Base-by-base conservation (phyloP, 1,140 invertebrate genomes). In the Cydia amplana region DNA sequence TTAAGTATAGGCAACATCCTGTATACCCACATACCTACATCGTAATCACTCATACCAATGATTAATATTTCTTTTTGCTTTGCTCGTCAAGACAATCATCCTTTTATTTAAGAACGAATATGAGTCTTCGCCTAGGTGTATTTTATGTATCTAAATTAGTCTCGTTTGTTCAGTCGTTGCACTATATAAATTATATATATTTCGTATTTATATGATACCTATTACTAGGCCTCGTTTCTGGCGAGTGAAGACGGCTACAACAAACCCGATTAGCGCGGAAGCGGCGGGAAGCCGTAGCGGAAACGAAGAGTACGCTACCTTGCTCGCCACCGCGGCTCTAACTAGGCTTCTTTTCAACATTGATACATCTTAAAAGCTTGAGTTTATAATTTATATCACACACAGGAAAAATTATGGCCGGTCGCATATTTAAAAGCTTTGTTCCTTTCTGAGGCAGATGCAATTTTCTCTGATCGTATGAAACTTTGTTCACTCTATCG, bases 231-330 rank as follows among this genome's bases (percentile, higher is more conserved):
- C 20, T 60, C 55, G 20, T 60, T 60, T 23, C 55, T 60, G 55
- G 55, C 16, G 7, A 10, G 55, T 70, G n/a, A 70, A 36, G 25
- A 70, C 16, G n/a, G 32, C 43, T 51, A 49, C 51, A 65, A 72
- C 49, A 78, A 79, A 79, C 78, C 46, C 77, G 77, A 79, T 82
- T 82, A 82, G 72, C 72, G 72, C 74, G 76, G 75, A 78, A 74
- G 74, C 72, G 60, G 20, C 73, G 74, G 65, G 80, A 78, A 79
- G 78, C 78, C 80, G 7, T 78, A 78, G 40, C 60, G n/a, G 75
- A n/a, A 73, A 43, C 55, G 63, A 51, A 23, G 55, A 70, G 32
- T 73, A 73, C 73, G 73, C 73, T 74, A 12, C 20, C 32, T 36
- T 64, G 14, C 28, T 73, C 40, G n/a, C 43, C 64, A 79, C 80